phyloP scores from a whole-genome alignment of 2,797 vertebrate species.

The Acipenser transmontanus region DNA sequence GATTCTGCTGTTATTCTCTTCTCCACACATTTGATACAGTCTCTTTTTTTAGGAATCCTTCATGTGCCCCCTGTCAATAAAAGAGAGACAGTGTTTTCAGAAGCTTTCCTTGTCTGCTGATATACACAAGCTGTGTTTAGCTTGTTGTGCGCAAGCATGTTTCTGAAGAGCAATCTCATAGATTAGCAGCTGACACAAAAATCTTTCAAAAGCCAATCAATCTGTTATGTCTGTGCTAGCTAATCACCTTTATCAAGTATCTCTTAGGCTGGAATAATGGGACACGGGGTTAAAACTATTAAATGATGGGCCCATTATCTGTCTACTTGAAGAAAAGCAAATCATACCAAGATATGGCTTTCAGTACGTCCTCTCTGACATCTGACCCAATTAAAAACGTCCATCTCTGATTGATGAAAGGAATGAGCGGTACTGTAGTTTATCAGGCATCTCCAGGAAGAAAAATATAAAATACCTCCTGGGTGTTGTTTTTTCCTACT shows the following conservation, averaged over 20 bases:
- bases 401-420: not conserved
- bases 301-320: not conserved
- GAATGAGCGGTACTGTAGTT: not conserved
- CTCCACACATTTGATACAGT: not conserved
- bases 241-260: conserved; percentile 11
- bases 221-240: not conserved
- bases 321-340: conserved; percentile 1
- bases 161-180: conserved; percentile 1
- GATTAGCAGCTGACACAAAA: conserved; percentile 8
- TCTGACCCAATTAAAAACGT: not conserved
- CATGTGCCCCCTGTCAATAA: not conserved
- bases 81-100: not conserved
- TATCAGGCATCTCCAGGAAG: not conserved
- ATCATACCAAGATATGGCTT: not conserved
- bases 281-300: not conserved
- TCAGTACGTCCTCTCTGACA: not conserved
- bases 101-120: conserved; percentile 1
- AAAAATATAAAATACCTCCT: no score
- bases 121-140: conserved; percentile 4
- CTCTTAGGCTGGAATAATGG: not conserved
- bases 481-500: no score
- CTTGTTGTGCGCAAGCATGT: not conserved
- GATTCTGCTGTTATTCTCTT: conserved; percentile 5
- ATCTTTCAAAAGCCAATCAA: conserved; percentile 8
- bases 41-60: not conserved